Percentiles rank a stretch among this genome's conserved stretches.
Evolutionary conservation across 1,140 invertebrate species (phyloP).

Genomic region (Oreohelix idahoensis): DNA sequence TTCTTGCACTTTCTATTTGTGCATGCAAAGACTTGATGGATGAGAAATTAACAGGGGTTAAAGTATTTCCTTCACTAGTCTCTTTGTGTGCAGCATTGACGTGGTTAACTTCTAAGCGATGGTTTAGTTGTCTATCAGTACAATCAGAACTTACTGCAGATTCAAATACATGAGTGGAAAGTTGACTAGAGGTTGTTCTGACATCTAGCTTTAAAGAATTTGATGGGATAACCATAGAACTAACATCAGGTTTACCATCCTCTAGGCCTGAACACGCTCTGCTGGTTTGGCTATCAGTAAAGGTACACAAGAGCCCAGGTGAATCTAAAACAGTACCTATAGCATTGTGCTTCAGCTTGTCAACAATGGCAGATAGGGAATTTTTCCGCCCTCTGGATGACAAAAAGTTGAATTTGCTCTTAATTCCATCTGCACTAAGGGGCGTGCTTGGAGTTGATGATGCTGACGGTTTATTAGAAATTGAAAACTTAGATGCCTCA

Average conservation of each 20-base stretch:
- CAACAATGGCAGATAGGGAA: slow-evolving; percentile 87
- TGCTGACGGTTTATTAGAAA: background rate
- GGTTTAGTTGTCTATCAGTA: background rate
- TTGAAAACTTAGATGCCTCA: background rate
- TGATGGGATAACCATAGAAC: background rate
- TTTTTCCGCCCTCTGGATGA: slow-evolving; percentile 78
- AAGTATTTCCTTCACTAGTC: background rate
- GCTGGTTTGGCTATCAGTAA: background rate
- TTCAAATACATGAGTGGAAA: background rate
- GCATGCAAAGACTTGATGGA: background rate
- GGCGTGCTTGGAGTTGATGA: slow-evolving; percentile 28
- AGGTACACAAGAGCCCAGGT: background rate
- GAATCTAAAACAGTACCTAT: slow-evolving; percentile 2
- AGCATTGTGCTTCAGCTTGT: slow-evolving; percentile 79
- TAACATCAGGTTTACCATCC: background rate
- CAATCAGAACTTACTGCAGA: background rate
- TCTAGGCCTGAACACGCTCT: background rate
- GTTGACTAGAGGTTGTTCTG: background rate
- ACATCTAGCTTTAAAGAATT: background rate
- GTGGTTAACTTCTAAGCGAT: background rate
- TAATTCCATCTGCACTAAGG: slow-evolving; percentile 33
- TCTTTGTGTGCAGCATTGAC: background rate
- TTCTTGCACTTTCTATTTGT: background rate
- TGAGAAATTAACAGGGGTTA: background rate
- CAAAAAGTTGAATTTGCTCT: slow-evolving; percentile 11